A percentile compares a stretch with the other conserved stretches of the same genome.
Evolutionary conservation across 2,888 invertebrate genomes (phyloP).

Genomic region (Sinohyriopsis cumingii): DNA sequence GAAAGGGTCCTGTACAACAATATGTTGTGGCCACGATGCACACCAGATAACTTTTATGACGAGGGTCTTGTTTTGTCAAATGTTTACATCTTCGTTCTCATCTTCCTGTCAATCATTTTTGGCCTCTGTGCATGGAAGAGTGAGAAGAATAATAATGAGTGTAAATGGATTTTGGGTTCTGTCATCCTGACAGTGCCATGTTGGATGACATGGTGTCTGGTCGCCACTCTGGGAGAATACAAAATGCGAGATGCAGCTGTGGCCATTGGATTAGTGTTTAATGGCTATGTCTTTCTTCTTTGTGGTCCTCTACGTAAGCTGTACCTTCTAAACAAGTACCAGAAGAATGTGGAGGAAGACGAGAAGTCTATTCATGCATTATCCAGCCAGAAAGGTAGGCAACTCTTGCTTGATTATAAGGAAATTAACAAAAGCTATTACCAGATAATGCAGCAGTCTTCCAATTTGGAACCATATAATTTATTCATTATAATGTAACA

Average conservation of each 20-base stretch:
- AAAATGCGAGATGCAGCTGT: conserved; percentile 70
- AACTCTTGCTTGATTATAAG: too few relatives aligned
- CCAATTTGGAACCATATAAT: too few relatives aligned
- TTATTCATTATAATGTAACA: too few relatives aligned
- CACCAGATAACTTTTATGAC: conserved; percentile 69
- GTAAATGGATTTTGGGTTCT: conserved; percentile 71
- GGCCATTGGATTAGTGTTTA: conserved; percentile 70
- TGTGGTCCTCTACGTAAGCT: conserved; percentile 71
- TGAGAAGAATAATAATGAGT: conserved; percentile 70
- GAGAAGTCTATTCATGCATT: conserved; percentile 35
- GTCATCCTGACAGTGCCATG: conserved; percentile 64
- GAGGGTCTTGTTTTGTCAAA: conserved; percentile 71
- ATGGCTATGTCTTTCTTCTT: conserved; percentile 70
- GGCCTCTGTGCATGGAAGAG: conserved; percentile 69
- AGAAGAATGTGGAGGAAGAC: conserved; percentile 53
- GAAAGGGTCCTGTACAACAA: conserved; percentile 56
- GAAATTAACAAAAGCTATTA: too few relatives aligned
- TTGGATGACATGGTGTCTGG: conserved; percentile 72
- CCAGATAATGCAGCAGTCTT: too few relatives aligned
- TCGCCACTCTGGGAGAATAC: conserved; percentile 63
- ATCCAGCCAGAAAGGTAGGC: conserved; percentile 27
- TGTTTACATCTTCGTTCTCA: conserved; percentile 71
- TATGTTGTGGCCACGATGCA: conserved; percentile 65
- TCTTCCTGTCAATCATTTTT: conserved; percentile 69
- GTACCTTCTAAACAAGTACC: conserved; percentile 62